These are phyloP conservation scores for Ambastaia sidthimunki DNA, from an alignment of 2,797 vertebrate genomes.

Conservation along the genomic window DNA sequence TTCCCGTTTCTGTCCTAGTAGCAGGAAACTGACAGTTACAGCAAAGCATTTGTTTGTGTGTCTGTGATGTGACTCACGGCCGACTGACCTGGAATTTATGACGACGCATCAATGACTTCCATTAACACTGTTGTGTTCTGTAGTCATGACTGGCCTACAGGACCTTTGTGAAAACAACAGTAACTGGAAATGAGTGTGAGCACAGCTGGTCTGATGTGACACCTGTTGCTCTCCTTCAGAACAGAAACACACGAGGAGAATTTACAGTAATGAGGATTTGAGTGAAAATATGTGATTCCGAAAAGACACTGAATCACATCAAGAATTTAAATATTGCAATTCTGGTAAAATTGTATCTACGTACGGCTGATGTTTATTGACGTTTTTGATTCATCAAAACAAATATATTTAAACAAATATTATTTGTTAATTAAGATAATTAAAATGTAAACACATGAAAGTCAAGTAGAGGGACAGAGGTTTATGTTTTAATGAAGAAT, in stretches of 20 bases:
- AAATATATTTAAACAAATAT: no score
- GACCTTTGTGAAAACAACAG: slow-evolving; percentile 7
- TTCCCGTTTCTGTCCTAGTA: slow-evolving; percentile 62
- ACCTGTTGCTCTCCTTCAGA: slow-evolving; percentile 14
- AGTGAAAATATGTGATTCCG: not conserved
- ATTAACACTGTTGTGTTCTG: slow-evolving; percentile 27
- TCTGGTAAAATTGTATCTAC: no score
- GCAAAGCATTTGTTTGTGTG: slow-evolving; percentile 56
- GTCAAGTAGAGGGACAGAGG: no score
- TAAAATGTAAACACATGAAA: no score
- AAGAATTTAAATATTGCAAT: no score
- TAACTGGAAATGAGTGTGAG: slow-evolving; percentile 37
- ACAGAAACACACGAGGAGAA: not conserved
- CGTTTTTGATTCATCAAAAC: no score
- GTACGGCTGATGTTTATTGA: no score
- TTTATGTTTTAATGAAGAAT: no score
- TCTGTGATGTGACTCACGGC: slow-evolving; percentile 66
- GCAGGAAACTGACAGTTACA: slow-evolving; percentile 69
- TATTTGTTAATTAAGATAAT: no score
- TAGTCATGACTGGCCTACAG: slow-evolving; percentile 52
- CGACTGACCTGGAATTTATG: slow-evolving; percentile 62
- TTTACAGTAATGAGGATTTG: not conserved
- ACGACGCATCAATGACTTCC: no score
- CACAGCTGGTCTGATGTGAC: slow-evolving; percentile 8
- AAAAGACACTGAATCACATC: no score